A percentile compares a stretch with the other conserved stretches of the same genome.
Conservation (phyloP, 1,140 invertebrate genomes). For the Monochamus saltuarius region DNA sequence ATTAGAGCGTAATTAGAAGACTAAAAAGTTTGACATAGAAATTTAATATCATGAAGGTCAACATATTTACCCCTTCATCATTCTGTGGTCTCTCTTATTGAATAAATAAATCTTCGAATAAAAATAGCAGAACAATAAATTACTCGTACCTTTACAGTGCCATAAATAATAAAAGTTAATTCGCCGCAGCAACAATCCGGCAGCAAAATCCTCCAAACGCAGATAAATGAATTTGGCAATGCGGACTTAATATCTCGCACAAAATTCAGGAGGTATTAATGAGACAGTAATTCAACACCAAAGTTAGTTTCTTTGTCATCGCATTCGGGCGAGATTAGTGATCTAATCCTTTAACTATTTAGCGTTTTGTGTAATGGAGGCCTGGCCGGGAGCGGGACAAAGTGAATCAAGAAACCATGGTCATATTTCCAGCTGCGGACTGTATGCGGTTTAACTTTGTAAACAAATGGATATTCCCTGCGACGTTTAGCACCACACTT, state of each 20-base stretch:
- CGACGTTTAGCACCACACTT: slow-evolving; percentile 43
- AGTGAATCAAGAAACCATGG: slow-evolving; percentile 36
- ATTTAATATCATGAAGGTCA: no score
- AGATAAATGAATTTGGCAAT: no score
- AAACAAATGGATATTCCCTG: slow-evolving; percentile 45
- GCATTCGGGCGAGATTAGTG: slow-evolving; percentile 29
- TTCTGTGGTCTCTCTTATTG: no score
- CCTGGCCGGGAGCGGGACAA: slow-evolving; percentile 25
- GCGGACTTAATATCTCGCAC: background rate
- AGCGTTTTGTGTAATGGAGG: slow-evolving; percentile 35
- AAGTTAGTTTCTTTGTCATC: slow-evolving; percentile 31
- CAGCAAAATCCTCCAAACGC: no score
- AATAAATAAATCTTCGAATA: no score
- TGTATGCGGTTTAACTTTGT: slow-evolving; percentile 36
- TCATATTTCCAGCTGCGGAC: slow-evolving; percentile 42
- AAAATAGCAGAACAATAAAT: no score
- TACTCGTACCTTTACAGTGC: no score
- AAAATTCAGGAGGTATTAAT: background rate
- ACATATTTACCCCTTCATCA: no score
- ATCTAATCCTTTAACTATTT: slow-evolving; percentile 36
- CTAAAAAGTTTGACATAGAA: no score
- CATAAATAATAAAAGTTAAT: no score
- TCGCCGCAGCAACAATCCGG: no score
- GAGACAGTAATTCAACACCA: slow-evolving; percentile 16
- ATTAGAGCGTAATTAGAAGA: no score